phyloP scores from a whole-genome alignment of 2,113 vertebrate genomes.

The Odobenus rosmarus region DNA sequence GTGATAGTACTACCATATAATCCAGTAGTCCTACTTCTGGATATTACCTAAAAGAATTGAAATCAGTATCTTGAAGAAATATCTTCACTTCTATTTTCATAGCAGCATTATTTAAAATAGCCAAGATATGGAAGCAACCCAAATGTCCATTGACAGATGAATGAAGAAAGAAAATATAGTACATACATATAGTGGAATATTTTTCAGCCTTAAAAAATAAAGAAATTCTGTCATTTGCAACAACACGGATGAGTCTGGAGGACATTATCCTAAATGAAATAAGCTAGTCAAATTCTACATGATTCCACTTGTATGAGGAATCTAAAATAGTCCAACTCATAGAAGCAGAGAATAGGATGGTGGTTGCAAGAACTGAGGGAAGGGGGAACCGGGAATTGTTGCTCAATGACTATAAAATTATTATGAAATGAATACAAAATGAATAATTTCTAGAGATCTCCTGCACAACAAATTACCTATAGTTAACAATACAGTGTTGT shows the following conservation, averaged over 20 bases:
- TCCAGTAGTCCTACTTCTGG: not conserved
- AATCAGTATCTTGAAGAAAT: not conserved
- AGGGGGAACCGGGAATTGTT: not conserved
- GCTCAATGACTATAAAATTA: not conserved
- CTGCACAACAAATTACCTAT: not conserved
- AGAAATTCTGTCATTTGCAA: not conserved
- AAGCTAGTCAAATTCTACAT: not conserved
- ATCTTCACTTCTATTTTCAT: not conserved
- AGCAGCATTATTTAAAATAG: not conserved
- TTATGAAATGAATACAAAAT: not conserved
- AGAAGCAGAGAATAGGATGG: not conserved
- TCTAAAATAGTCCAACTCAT: not conserved
- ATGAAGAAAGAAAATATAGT: not conserved
- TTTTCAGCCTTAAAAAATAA: not conserved
- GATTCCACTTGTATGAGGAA: not conserved
- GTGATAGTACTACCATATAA: not conserved
- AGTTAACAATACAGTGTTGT: not conserved
- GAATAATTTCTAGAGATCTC: not conserved
- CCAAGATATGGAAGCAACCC: not conserved
- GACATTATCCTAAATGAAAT: not conserved
- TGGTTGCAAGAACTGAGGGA: not conserved
- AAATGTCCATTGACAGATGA: not conserved
- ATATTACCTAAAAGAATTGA: not conserved
- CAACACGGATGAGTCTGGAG: not conserved
- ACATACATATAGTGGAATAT: not conserved